These are phyloP conservation scores for Patagioenas fasciata DNA, from an alignment of 2,113 vertebrate genomes.

Conservation along the genomic window DNA sequence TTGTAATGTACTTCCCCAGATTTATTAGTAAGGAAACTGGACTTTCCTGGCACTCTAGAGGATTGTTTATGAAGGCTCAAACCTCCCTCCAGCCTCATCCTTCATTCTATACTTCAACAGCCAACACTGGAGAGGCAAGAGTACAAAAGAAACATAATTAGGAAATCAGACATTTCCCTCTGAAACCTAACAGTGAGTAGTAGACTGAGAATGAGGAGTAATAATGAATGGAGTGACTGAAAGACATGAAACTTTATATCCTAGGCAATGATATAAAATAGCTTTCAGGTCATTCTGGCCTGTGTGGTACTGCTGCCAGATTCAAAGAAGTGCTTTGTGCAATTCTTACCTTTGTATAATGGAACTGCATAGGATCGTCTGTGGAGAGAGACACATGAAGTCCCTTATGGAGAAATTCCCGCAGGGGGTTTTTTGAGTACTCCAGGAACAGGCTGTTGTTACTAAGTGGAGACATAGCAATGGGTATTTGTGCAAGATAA, in stretches of 20 bases:
- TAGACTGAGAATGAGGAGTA: slow-evolving; percentile 5
- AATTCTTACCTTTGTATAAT: slow-evolving; percentile 92
- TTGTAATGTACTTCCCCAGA: slow-evolving; percentile 38
- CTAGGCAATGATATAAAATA: not conserved
- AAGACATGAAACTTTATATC: not conserved
- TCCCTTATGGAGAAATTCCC: slow-evolving; percentile 97
- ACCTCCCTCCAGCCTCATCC: slow-evolving; percentile 65
- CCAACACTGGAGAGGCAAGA: slow-evolving; percentile 59
- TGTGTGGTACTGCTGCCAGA: not conserved
- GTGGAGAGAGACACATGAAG: slow-evolving; percentile 94
- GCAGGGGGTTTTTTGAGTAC: slow-evolving; percentile 95
- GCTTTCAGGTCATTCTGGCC: not conserved
- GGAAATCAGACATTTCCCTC: slow-evolving; percentile 54
- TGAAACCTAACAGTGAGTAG: slow-evolving; percentile 31
- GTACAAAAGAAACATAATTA: slow-evolving; percentile 67
- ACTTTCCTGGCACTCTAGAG: slow-evolving; percentile 65
- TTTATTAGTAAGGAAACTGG: slow-evolving; percentile 63
- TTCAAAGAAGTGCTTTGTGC: not conserved
- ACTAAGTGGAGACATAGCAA: slow-evolving; percentile 98
- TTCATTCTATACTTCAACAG: slow-evolving; percentile 65
- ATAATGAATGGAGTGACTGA: slow-evolving; percentile 41
- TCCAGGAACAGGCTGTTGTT: slow-evolving; percentile 98
- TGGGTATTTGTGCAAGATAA: slow-evolving; percentile 95
- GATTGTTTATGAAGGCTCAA: slow-evolving; percentile 67
- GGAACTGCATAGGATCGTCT: slow-evolving; percentile 98